Conservation (phyloP, 2,797 vertebrate species). For the Ficedula albicollis region DNA sequence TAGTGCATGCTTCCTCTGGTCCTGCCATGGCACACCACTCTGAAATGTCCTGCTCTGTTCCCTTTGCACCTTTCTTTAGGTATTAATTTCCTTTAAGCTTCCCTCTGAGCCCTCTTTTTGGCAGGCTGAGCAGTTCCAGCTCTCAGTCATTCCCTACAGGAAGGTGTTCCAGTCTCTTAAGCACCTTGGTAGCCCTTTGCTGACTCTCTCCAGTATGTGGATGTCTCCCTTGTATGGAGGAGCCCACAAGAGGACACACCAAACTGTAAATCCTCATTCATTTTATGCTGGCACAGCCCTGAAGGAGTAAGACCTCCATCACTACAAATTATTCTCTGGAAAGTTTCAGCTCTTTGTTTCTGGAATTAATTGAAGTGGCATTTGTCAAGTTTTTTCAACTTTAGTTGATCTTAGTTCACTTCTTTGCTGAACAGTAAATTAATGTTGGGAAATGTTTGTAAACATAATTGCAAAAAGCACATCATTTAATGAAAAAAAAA, state of each 20-base stretch:
- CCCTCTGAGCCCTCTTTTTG: neutral
- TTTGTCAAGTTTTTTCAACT: neutral
- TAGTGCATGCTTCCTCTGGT: neutral
- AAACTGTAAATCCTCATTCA: neutral
- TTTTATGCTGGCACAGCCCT: neutral
- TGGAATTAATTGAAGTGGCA: neutral
- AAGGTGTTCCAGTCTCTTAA: neutral
- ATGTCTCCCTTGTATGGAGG: neutral
- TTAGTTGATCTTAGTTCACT: neutral
- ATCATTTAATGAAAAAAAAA: neutral
- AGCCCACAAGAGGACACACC: neutral
- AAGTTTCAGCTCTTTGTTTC: neutral
- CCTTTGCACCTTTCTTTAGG: neutral
- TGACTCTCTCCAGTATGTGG: neutral
- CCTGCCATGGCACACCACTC: too few species aligned
- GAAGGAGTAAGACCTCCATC: neutral
- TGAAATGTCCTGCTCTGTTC: neutral
- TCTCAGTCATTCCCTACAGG: neutral
- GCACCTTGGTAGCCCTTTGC: neutral
- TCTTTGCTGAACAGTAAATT: constrained; percentile 2
- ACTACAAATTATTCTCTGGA: neutral
- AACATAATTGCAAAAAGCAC: neutral
- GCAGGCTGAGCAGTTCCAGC: neutral
- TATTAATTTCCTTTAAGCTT: neutral
- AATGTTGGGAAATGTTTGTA: neutral